These are phyloP conservation scores for Polietes domitor DNA, from an alignment of 2,888 invertebrate genomes.

Conservation along the genomic window DNA sequence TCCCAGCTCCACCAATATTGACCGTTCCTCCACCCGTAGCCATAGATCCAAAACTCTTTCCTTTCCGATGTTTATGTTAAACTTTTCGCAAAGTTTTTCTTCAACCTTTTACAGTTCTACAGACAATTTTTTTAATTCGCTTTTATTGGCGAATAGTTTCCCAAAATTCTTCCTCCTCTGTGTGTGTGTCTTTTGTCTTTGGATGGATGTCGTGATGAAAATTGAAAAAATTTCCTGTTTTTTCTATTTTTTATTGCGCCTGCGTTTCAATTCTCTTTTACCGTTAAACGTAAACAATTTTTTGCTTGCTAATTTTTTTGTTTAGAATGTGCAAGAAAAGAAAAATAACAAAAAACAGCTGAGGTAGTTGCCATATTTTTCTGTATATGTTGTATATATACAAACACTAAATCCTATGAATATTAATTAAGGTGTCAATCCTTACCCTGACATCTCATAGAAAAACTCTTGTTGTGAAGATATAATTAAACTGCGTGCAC, in stretches of 20 bases:
- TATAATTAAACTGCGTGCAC: too few species aligned
- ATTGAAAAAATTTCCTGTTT: conserved; percentile 22
- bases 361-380: too few species aligned
- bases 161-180: too few species aligned
- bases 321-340: conserved; percentile 55
- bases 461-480: too few species aligned
- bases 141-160: too few species aligned
- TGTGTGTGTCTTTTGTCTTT: background rate
- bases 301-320: conserved; percentile 24
- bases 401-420: too few species aligned
- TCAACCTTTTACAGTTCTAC: too few species aligned
- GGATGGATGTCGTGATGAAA: conserved; percentile 19
- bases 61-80: background rate
- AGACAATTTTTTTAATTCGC: too few species aligned
- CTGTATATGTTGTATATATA: too few species aligned
- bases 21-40: conserved; percentile 58
- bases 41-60: conserved; percentile 41
- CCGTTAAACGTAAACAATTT: conserved; percentile 50
- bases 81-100: background rate
- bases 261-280: conserved; percentile 45
- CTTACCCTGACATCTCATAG: too few species aligned
- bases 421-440: too few species aligned
- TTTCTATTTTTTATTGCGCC: conserved; percentile 44
- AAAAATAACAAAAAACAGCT: too few species aligned
- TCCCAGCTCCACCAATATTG: conserved; percentile 42